A percentile compares a stretch with the other conserved stretches of the same genome.
phyloP scores from a whole-genome alignment of 2,797 vertebrate genomes.

The Sternotherus odoratus region DNA sequence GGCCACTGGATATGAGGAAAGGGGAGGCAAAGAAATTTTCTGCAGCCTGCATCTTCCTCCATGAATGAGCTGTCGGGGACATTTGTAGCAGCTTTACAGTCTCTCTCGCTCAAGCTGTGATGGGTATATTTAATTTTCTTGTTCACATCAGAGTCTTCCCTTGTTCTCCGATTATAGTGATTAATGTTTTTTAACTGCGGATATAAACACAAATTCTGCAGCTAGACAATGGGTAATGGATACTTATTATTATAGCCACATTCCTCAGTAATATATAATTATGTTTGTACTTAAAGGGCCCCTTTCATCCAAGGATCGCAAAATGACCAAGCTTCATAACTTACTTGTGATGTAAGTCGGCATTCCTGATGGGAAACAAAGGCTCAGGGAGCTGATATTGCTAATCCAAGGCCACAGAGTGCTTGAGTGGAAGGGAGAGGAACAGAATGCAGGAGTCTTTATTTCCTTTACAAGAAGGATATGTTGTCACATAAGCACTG shows the following conservation, averaged over 20 bases:
- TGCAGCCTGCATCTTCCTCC: not conserved
- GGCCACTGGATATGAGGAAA: not conserved
- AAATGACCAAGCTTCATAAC: constrained; percentile 24
- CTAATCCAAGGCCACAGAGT: not conserved
- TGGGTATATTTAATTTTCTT: constrained; percentile 48
- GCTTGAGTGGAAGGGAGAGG: not conserved
- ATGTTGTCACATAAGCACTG: not conserved
- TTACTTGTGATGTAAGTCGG: not conserved
- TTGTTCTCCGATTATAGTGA: constrained; percentile 27
- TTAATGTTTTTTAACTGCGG: constrained; percentile 70
- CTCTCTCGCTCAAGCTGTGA: not conserved
- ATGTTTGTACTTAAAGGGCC: not conserved
- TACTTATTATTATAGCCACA: constrained; percentile 47
- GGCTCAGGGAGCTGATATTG: not conserved
- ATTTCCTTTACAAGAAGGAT: not conserved
- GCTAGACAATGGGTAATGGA: constrained; percentile 41
- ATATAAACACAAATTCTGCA: constrained; percentile 70
- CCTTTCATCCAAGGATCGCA: constrained; percentile 3
- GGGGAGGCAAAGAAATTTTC: not conserved
- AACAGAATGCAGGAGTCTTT: not conserved
- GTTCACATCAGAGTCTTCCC: constrained; percentile 33
- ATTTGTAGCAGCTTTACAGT: not conserved
- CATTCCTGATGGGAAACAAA: not conserved
- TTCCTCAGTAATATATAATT: constrained; percentile 48
- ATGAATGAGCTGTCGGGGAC: not conserved